Evolutionary conservation across 2,888 invertebrate genomes (phyloP).

Genomic region (Holacanthella duospinosa): DNA sequence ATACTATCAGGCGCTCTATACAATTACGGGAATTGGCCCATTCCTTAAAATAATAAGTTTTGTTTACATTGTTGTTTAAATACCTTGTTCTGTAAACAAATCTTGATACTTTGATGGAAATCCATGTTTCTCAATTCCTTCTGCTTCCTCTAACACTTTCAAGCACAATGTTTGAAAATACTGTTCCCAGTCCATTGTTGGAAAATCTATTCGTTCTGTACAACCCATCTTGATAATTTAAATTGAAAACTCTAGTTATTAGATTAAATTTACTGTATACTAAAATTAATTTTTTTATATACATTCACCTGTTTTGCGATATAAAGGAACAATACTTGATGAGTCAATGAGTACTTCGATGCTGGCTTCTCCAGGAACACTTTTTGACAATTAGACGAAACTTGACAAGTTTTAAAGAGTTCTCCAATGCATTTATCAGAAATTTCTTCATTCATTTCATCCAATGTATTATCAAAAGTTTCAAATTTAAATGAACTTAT

Average conservation of each 20-base stretch:
- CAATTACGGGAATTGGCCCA: too few species aligned
- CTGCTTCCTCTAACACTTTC: constrained; percentile 28
- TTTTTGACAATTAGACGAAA: constrained; percentile 17
- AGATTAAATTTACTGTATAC: not conserved
- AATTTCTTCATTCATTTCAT: constrained; percentile 20
- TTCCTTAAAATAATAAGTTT: too few species aligned
- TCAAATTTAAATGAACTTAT: constrained; percentile 8
- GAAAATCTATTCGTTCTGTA: not conserved
- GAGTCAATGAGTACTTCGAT: constrained; percentile 28
- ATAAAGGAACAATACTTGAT: constrained; percentile 32
- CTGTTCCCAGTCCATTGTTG: not conserved
- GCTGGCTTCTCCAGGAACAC: constrained; percentile 22
- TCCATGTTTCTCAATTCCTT: constrained; percentile 19
- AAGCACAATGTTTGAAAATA: constrained; percentile 24
- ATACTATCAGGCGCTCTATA: too few species aligned
- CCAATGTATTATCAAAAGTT: constrained; percentile 3
- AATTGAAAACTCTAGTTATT: not conserved
- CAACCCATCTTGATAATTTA: too few species aligned
- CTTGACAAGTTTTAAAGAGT: constrained; percentile 17
- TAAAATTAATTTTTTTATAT: not conserved
- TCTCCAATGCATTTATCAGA: constrained; percentile 29
- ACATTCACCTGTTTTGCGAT: constrained; percentile 25
- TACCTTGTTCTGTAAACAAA: constrained; percentile 31
- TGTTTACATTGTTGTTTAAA: too few species aligned
- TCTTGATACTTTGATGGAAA: constrained; percentile 26